Evolutionary conservation across 2,797 vertebrate species (phyloP).

Genomic region (Stomatorhinus walkeri): DNA sequence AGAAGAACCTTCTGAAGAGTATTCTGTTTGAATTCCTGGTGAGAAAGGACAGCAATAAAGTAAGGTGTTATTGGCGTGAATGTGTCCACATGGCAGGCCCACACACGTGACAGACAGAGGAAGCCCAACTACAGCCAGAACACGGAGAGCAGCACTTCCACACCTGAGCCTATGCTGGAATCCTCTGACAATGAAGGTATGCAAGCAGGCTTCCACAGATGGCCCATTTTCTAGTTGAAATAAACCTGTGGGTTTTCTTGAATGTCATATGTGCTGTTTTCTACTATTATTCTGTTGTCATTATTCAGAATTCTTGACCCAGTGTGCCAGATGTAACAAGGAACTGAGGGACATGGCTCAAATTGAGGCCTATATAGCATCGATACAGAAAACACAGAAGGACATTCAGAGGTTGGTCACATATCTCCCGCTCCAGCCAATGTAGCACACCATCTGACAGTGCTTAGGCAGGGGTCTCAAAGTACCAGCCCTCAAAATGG

Average conservation of each 20-base stretch:
- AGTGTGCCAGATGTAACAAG: conserved; percentile 74
- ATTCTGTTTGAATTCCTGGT: neutral
- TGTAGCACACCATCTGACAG: neutral
- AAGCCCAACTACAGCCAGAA: conserved; percentile 92
- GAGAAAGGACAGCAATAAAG: neutral
- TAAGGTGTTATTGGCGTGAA: neutral
- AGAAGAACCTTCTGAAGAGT: neutral
- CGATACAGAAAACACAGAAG: conserved; percentile 79
- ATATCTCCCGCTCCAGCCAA: neutral
- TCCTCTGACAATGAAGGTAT: conserved; percentile 84
- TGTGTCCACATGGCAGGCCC: conserved; percentile 40
- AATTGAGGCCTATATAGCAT: conserved; percentile 76
- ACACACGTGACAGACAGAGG: conserved; percentile 64
- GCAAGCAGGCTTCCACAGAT: neutral
- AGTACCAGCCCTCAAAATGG: neutral
- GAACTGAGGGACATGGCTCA: conserved; percentile 71
- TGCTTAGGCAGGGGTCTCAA: neutral
- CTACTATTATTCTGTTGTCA: neutral
- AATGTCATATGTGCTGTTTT: neutral
- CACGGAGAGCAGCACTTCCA: conserved; percentile 90
- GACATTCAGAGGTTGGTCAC: conserved; percentile 80
- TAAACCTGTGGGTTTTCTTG: neutral
- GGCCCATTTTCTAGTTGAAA: neutral
- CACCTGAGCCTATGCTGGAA: conserved; percentile 83
- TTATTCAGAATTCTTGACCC: conserved; percentile 51